Base-by-base conservation (phyloP, 2,797 vertebrate genomes). In the Columba guinea region DNA sequence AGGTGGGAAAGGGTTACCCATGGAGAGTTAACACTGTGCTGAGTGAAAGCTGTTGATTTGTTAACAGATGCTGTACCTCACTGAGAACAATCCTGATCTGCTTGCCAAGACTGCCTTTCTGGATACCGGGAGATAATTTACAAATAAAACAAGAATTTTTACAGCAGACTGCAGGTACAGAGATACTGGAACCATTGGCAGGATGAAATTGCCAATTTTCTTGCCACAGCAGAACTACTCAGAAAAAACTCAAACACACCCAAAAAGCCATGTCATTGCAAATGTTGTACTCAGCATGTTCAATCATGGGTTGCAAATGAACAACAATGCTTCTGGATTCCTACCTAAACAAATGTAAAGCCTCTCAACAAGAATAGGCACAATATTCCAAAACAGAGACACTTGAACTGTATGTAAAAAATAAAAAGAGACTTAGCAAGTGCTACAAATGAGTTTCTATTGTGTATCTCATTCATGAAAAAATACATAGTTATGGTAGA, bases 1-100 rank as follows among this genome's bases (percentile, higher is more conserved):
- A 3, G 0, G 2, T 1, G 1, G 27, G 24, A 39, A 70, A 59
- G 19, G 34, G 21, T 62, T 73, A 27, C 7, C 53, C 15, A 5
- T 2, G 13, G 26, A 12, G 3, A 85, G 26, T 34, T 56, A 37
- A 44, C 5, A 0, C 37, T 10, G 8, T 4, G 17, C 37, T 51
- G 44, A n/a, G 30, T 49, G 34, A 34, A 65, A 84, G 10, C 12
- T 59, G 32, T 53, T 51, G 52, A 69, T 24, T 17, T 51, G 46
- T 64, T 58, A 49, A 34, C 41, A 21, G 58, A 55, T 62, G 27
- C 16, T 30, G 62, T 51, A 14, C 17, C 35, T 59, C 32, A 32
- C 69, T 5, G 21, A 74, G 73, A 53, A 39, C 9, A 64, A 75
- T n/a, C 60, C 53, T 24, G 2, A 30, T 35, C 21, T 26, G 14